phyloP scores from a whole-genome alignment of 2,888 invertebrate genomes.

The Alentia gelatinosa region DNA sequence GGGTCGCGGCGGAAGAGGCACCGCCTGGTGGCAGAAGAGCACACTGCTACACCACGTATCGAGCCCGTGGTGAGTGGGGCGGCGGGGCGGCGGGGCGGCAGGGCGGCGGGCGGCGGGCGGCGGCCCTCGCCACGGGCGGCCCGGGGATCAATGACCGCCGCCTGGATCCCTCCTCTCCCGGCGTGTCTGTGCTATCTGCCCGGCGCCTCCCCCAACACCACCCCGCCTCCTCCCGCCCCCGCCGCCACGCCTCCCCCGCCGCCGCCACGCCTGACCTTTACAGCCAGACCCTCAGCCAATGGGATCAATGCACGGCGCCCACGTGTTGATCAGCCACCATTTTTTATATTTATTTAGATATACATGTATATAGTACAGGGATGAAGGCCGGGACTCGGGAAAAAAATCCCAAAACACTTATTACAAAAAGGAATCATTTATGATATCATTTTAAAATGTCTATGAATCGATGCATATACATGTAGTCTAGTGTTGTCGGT shows the following conservation, averaged over 20 bases:
- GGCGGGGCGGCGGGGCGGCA: no score
- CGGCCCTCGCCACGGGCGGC: background rate
- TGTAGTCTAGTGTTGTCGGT: no score
- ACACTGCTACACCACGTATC: conserved; percentile 73
- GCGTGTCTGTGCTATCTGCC: no score
- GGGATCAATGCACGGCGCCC: background rate
- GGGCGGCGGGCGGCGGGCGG: no score
- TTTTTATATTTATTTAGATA: background rate
- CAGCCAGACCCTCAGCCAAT: background rate
- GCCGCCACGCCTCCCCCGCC: background rate
- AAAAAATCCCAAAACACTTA: no score
- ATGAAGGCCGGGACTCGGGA: no score
- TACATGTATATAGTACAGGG: no score
- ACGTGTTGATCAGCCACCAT: background rate
- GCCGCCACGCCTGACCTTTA: background rate
- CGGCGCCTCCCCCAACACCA: background rate
- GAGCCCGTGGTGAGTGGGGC: no score
- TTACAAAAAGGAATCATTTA: no score
- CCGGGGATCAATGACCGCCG: background rate
- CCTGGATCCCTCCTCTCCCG: no score
- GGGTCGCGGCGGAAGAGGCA: background rate
- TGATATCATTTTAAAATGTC: no score
- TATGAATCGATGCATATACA: no score
- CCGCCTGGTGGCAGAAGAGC: background rate
- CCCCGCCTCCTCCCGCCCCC: background rate